phyloP scores from a whole-genome alignment of 2,113 vertebrate species.

The Pholis gunnellus region DNA sequence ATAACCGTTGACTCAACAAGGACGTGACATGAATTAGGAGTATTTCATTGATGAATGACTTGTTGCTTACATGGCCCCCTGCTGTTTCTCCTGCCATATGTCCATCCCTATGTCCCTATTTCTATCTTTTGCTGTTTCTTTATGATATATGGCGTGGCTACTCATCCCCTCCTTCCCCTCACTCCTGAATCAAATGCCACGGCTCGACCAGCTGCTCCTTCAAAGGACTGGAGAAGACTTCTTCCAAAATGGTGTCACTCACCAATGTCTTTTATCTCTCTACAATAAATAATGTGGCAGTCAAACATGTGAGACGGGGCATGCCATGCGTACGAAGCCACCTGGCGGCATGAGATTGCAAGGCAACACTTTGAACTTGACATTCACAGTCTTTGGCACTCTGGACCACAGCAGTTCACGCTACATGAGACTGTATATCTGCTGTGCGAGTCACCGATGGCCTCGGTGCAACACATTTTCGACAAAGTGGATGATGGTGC shows the following conservation, averaged over 20 bases:
- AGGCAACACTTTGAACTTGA: slow-evolving; percentile 65
- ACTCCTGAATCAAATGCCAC: slow-evolving; percentile 69
- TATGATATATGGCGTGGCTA: slow-evolving; percentile 55
- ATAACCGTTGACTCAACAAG: slow-evolving; percentile 49
- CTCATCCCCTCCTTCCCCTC: slow-evolving; percentile 42
- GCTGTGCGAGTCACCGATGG: slow-evolving; percentile 9
- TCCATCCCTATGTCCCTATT: slow-evolving; percentile 52
- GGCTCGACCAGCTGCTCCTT: slow-evolving; percentile 71
- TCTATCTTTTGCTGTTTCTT: slow-evolving; percentile 49
- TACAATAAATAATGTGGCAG: slow-evolving; percentile 73
- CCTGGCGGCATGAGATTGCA: slow-evolving; percentile 42
- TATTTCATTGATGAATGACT: slow-evolving; percentile 60
- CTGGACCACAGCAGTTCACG: slow-evolving; percentile 6
- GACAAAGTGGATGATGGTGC: neutral
- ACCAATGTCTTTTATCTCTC: slow-evolving; percentile 70
- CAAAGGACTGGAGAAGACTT: slow-evolving; percentile 56
- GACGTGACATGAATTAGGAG: slow-evolving; percentile 60
- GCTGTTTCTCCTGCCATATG: slow-evolving; percentile 29
- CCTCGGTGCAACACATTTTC: neutral
- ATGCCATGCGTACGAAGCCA: slow-evolving; percentile 49
- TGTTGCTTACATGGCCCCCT: slow-evolving; percentile 38
- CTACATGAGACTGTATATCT: slow-evolving; percentile 1
- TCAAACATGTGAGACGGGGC: slow-evolving; percentile 60
- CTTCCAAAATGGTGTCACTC: slow-evolving; percentile 67
- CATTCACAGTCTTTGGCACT: slow-evolving; percentile 25